Conservation (phyloP, 1,140 invertebrate genomes). For the Heliconius eleuchia region DNA sequence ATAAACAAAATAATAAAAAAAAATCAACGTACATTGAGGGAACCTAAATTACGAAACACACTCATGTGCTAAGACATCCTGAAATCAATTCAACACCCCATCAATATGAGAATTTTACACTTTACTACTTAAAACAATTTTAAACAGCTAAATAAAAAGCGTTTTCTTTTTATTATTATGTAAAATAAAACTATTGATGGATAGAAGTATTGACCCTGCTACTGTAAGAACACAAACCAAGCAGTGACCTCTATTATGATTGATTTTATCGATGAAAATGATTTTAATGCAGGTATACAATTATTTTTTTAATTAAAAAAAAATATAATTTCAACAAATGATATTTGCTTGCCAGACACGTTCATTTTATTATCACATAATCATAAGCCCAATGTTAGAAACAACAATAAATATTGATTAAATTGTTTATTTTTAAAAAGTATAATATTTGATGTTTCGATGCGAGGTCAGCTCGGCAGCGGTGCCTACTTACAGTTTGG, state of each 20-base stretch:
- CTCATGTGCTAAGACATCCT: conserved; percentile 73
- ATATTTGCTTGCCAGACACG: background rate
- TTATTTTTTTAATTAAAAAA: background rate
- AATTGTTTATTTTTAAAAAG: background rate
- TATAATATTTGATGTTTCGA: conserved; percentile 30
- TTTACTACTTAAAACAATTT: background rate
- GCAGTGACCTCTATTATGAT: conserved; percentile 61
- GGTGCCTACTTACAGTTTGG: conserved; percentile 83
- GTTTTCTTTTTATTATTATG: background rate
- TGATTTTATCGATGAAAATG: no score
- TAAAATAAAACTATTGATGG: conserved; percentile 60
- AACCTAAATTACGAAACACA: conserved; percentile 34
- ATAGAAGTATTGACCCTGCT: conserved; percentile 75
- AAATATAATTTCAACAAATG: background rate
- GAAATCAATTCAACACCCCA: conserved; percentile 72
- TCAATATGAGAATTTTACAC: conserved; percentile 52
- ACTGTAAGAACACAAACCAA: conserved; percentile 65
- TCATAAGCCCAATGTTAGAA: background rate
- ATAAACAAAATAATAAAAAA: conserved; percentile 24
- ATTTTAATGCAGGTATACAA: no score
- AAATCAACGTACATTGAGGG: conserved; percentile 30
- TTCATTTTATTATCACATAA: background rate
- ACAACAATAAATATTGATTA: background rate
- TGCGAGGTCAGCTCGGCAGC: conserved; percentile 61
- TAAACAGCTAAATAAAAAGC: background rate